phyloP scores from a whole-genome alignment of 1,140 invertebrate genomes.

The Cherax quadricarinatus region DNA sequence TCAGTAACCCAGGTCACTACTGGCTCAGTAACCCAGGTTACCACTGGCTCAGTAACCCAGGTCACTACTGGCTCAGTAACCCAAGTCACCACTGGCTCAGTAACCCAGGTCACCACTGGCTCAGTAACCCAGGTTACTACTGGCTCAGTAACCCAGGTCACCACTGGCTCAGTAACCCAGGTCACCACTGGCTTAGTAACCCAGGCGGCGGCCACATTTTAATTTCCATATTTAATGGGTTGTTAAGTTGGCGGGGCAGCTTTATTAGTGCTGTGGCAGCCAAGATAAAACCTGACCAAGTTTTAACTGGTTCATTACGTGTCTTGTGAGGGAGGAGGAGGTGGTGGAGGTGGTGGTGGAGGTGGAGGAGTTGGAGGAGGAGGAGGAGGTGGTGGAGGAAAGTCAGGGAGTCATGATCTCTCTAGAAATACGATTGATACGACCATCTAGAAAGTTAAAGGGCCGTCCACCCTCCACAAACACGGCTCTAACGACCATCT shows the following conservation, averaged over 20 bases:
- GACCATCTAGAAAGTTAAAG: too few species aligned
- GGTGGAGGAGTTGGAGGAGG: not conserved
- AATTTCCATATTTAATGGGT: slow-evolving; percentile 71
- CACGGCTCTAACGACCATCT: too few species aligned
- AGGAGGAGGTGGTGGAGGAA: not conserved
- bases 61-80: too few species aligned
- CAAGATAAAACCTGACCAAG: slow-evolving; percentile 66
- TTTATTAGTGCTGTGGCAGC: slow-evolving; percentile 67
- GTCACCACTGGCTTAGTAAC: slow-evolving; percentile 16
- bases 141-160: too few species aligned
- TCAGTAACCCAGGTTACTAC: too few species aligned
- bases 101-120: too few species aligned
- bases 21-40: not conserved
- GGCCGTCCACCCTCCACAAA: too few species aligned
- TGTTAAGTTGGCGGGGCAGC: slow-evolving; percentile 65
- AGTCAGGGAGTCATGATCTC: too few species aligned
- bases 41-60: too few species aligned
- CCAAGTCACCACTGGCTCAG: too few species aligned
- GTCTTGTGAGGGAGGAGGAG: not conserved
- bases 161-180: not conserved
- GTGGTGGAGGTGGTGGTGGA: not conserved
- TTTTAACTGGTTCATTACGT: slow-evolving; percentile 70
- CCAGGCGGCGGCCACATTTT: slow-evolving; percentile 25
- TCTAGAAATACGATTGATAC: too few species aligned
- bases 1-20: not conserved